Conservation (phyloP, 2,113 vertebrate genomes). For the Mola mola region DNA sequence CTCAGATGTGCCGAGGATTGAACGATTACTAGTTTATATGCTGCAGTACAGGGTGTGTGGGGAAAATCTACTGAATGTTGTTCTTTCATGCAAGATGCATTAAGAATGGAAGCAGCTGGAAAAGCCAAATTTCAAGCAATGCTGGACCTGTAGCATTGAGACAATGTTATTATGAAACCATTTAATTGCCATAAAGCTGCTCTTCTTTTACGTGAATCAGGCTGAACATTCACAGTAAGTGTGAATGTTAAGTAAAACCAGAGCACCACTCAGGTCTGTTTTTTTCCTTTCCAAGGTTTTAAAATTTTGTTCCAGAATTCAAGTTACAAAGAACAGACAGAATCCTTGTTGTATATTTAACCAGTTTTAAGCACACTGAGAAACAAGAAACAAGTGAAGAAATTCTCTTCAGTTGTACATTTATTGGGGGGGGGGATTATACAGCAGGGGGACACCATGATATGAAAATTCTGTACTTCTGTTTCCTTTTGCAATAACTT, state of each 20-base stretch:
- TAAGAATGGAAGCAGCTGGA: too few species aligned
- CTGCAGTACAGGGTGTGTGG: not conserved
- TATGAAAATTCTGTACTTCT: conserved; percentile 24
- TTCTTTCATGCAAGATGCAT: too few species aligned
- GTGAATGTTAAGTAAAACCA: not conserved
- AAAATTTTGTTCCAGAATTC: too few species aligned
- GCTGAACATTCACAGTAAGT: too few species aligned
- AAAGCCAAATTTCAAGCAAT: too few species aligned
- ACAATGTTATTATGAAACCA: too few species aligned
- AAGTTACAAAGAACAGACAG: conserved; percentile 29
- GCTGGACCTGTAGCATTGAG: too few species aligned
- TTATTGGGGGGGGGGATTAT: conserved; percentile 43
- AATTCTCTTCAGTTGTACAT: conserved; percentile 63
- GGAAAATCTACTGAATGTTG: too few species aligned
- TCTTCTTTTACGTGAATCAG: too few species aligned
- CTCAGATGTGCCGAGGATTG: conserved; percentile 47
- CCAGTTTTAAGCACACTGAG: conserved; percentile 71
- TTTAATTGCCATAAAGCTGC: too few species aligned
- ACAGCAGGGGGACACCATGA: conserved; percentile 25
- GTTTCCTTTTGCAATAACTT: conserved; percentile 11
- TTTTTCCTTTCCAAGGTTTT: too few species aligned
- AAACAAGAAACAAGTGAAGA: conserved; percentile 56
- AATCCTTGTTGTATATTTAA: conserved; percentile 39
- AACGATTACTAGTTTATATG: not conserved
- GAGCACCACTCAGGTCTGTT: too few species aligned